Conservation (phyloP, 2,797 vertebrate genomes). For the Danio kyathit region DNA sequence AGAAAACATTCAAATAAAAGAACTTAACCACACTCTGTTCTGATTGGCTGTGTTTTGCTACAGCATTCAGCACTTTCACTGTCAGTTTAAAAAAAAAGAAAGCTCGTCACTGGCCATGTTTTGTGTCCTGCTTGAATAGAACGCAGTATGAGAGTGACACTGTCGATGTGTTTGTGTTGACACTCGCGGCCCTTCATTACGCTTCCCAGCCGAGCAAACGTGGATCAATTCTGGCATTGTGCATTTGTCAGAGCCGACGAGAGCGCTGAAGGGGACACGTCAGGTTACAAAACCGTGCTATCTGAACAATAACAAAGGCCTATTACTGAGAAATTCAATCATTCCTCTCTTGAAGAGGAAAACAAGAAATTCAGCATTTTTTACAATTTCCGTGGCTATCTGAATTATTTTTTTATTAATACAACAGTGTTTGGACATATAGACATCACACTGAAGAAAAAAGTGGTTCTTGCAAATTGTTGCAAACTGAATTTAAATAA, state of each 20-base stretch:
- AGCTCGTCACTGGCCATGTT: background rate
- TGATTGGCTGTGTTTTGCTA: background rate
- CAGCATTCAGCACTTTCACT: background rate
- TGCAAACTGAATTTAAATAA: no score
- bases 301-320: slow-evolving; percentile 32
- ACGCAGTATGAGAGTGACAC: slow-evolving; percentile 9
- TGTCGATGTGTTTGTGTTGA: slow-evolving; percentile 31
- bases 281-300: slow-evolving; percentile 16
- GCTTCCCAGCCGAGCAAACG: slow-evolving; percentile 21
- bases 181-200: slow-evolving; percentile 22
- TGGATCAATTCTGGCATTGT: slow-evolving; percentile 42
- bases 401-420: slow-evolving; percentile 16
- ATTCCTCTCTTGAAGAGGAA: slow-evolving; percentile 22
- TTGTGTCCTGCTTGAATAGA: background rate
- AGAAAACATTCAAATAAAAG: background rate
- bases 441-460: no score
- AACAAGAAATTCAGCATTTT: background rate
- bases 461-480: no score
- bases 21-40: background rate
- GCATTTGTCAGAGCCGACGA: slow-evolving; percentile 4
- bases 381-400: background rate
- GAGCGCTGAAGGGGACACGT: slow-evolving; percentile 20
- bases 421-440: background rate
- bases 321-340: slow-evolving; percentile 48
- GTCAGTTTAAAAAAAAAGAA: background rate